phyloP scores from a whole-genome alignment of 2,797 vertebrate species.

The Dermochelys coriacea region DNA sequence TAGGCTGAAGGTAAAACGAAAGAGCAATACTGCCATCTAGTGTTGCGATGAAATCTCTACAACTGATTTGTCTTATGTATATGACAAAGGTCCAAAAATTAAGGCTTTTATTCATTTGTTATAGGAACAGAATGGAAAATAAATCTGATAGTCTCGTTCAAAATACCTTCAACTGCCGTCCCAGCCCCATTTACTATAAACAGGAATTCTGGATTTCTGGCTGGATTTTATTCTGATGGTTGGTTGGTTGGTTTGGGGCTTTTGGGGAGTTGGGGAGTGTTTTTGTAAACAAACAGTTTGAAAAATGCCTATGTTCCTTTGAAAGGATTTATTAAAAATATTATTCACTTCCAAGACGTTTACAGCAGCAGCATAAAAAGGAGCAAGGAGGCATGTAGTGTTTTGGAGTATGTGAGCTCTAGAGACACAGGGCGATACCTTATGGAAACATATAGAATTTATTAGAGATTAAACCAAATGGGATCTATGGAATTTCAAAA shows the following conservation, averaged over 20 bases:
- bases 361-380: not conserved
- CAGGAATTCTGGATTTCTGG: not conserved
- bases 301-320: not conserved
- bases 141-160: accelerated
- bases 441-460: not conserved
- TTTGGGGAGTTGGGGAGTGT: not conserved
- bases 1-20: accelerated
- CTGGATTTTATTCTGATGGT: not conserved
- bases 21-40: constrained; percentile 60
- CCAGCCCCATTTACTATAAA: not conserved
- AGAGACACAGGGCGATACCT: not conserved
- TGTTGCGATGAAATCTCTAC: not conserved
- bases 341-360: not conserved
- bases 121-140: not conserved
- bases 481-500: not conserved
- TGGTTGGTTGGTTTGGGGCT: not conserved
- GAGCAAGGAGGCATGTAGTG: not conserved
- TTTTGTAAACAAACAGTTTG: not conserved
- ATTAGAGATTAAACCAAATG: not conserved
- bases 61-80: not conserved
- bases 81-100: not conserved
- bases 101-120: accelerated
- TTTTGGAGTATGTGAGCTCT: not conserved
- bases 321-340: not conserved
- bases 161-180: not conserved